Evolutionary conservation across 2,888 invertebrate species (phyloP), one percentile per base, ranked within the genome.

Genomic region (Carterocephalus palaemon): DNA sequence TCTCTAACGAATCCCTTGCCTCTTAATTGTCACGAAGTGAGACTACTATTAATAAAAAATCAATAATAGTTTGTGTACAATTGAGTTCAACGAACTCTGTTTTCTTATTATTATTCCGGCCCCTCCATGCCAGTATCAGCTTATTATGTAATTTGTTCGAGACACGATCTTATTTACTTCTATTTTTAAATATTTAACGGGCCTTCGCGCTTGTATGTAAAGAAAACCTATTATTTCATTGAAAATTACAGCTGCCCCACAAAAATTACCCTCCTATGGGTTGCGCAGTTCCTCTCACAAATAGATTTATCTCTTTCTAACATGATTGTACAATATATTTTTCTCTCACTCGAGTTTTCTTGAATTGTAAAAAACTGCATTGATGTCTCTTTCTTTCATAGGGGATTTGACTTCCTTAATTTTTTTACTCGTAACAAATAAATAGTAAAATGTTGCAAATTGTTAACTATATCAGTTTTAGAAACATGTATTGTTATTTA

Each of bases 181-280:
- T n/a, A n/a, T n/a, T n/a, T n/a, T n/a, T n/a, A n/a, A n/a, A n/a
- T n/a, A n/a, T n/a, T n/a, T n/a, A n/a, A n/a, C n/a, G n/a, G n/a
- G n/a, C n/a, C n/a, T n/a, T n/a, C n/a, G n/a, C n/a, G n/a, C n/a
- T n/a, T n/a, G n/a, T n/a, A n/a, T n/a, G n/a, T n/a, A n/a, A n/a
- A 46, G 59, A 57, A 63, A 57, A 64, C 56, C 54, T 63, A 57
- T 63, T 59, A 67, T 67, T 67, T 67, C 65, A 70, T 70, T 66
- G 65, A 73, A 72, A 74, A 72, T 52, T 58, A 54, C 70, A 70
- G 70, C 64, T 73, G 72, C 62, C 66, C 56, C 55, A 57, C 57
- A 59, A 53, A 66, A 64, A 59, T 63, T 63, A 53, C 61, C 55
- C 62, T 62, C 50, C 51, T 54, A 34, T 53, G 54, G 57, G 60